These are phyloP conservation scores for Drosophila rhopaloa DNA, from an alignment of 1,140 invertebrate genomes.

Conservation along the genomic window DNA sequence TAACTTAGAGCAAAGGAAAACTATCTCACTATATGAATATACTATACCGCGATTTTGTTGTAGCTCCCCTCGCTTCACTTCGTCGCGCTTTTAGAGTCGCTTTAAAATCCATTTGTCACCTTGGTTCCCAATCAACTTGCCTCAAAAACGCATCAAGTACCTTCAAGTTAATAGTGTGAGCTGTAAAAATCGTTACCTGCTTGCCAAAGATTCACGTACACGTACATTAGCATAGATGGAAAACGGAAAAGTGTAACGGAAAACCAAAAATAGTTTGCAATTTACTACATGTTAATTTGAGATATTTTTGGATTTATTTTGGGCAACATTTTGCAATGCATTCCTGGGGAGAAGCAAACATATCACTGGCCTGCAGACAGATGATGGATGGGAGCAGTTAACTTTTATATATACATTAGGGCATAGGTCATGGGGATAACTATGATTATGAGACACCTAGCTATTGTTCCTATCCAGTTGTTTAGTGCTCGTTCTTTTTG, in stretches of 20 bases:
- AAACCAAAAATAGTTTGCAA: slow-evolving; percentile 41
- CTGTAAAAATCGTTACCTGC: slow-evolving; percentile 84
- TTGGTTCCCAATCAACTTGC: slow-evolving; percentile 45
- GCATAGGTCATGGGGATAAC: slow-evolving; percentile 2
- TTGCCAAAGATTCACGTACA: slow-evolving; percentile 69
- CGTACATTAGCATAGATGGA: slow-evolving; percentile 57
- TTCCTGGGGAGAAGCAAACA: slow-evolving; percentile 49
- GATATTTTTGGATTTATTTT: slow-evolving; percentile 34
- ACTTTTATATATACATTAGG: slow-evolving; percentile 42
- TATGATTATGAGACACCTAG: slow-evolving; percentile 26
- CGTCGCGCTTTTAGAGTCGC: slow-evolving; percentile 43
- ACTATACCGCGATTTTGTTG: slow-evolving; percentile 22
- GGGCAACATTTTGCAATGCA: slow-evolving; percentile 77
- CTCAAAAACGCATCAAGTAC: slow-evolving; percentile 74
- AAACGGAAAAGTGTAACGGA: slow-evolving; percentile 20
- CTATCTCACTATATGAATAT: slow-evolving; percentile 10
- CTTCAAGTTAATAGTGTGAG: slow-evolving; percentile 84
- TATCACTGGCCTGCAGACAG: slow-evolving; percentile 52
- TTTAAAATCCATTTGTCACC: slow-evolving; percentile 7
- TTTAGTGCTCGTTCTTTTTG: slow-evolving; percentile 32
- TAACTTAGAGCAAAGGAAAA: slow-evolving; percentile 3
- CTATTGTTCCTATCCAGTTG: slow-evolving; percentile 67
- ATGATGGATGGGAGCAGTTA: slow-evolving; percentile 30
- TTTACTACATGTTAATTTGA: slow-evolving; percentile 20
- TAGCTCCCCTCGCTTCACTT: slow-evolving; percentile 29